Evolutionary conservation across 2,113 vertebrate species (phyloP).

Genomic region (Sceloporus tristichus): DNA sequence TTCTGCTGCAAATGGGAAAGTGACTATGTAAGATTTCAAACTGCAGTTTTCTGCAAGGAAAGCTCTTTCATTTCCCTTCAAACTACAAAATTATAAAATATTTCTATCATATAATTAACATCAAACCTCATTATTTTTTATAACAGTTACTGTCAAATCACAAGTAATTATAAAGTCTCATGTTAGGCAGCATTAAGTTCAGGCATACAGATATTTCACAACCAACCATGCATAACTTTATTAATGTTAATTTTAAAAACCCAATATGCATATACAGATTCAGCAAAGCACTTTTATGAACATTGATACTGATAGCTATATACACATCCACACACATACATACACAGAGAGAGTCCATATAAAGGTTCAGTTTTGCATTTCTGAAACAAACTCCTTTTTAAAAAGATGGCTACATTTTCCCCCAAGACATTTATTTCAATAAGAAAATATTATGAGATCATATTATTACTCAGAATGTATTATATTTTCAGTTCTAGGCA

Average conservation of each 20-base stretch:
- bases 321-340: slow-evolving; percentile 23
- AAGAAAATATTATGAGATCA: slow-evolving; percentile 29
- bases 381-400: slow-evolving; percentile 36
- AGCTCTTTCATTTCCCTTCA: slow-evolving; percentile 3
- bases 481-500: slow-evolving; percentile 65
- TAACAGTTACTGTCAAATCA: slow-evolving; percentile 50
- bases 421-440: slow-evolving; percentile 38
- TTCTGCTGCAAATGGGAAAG: slow-evolving; percentile 23
- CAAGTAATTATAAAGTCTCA: slow-evolving; percentile 65
- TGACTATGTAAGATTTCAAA: slow-evolving; percentile 12
- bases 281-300: slow-evolving; percentile 39
- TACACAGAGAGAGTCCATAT: slow-evolving; percentile 1
- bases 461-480: slow-evolving; percentile 56
- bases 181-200: slow-evolving; percentile 53
- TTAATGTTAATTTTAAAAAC: slow-evolving; percentile 59
- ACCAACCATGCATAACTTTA: slow-evolving; percentile 64
- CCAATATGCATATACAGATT: not conserved
- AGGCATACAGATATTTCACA: slow-evolving; percentile 56
- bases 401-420: slow-evolving; percentile 36
- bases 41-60: slow-evolving; percentile 5
- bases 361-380: slow-evolving; percentile 51
- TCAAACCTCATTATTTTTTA: slow-evolving; percentile 67
- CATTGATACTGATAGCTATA: too few relatives aligned
- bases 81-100: slow-evolving; percentile 40
- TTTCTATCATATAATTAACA: slow-evolving; percentile 50